Percentiles rank a stretch among this genome's conserved stretches.
Conservation (phyloP, 2,888 invertebrate species). For the Drosophila tanythrix region DNA sequence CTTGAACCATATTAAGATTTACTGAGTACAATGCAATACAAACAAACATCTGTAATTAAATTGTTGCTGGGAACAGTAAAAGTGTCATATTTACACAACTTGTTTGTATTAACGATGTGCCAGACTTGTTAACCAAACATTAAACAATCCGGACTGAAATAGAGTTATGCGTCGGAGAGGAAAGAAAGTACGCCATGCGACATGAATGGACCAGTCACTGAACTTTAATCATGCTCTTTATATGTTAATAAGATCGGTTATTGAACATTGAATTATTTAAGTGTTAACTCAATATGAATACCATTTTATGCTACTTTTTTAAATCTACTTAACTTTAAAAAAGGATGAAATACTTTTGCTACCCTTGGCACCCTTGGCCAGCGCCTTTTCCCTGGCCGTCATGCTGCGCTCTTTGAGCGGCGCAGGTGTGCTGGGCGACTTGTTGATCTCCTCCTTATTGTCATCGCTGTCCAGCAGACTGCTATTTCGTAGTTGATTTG, state of each 20-base stretch:
- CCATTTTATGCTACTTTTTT: conserved; percentile 4
- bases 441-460: conserved; percentile 33
- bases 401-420: conserved; percentile 85
- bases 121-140: conserved; percentile 68
- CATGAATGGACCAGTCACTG: conserved; percentile 29
- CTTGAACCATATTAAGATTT: conserved; percentile 2
- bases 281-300: background rate
- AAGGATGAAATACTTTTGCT: conserved; percentile 92
- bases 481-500: conserved; percentile 83
- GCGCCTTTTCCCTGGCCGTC: conserved; percentile 90
- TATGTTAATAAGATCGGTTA: conserved; percentile 4
- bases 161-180: conserved; percentile 1
- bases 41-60: conserved; percentile 49
- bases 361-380: conserved; percentile 90
- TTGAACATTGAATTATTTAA: conserved; percentile 10
- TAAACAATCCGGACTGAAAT: conserved; percentile 47
- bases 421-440: conserved; percentile 38
- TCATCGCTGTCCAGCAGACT: conserved; percentile 66
- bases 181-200: background rate
- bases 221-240: conserved; percentile 22
- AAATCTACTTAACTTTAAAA: conserved; percentile 86
- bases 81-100: conserved; percentile 33
- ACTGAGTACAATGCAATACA: conserved; percentile 17
- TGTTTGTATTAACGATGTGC: conserved; percentile 16
- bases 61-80: conserved; percentile 25